Percentiles rank a stretch among this genome's conserved stretches.
These are phyloP conservation scores for Ancistrus triradiatus DNA, from an alignment of 2,113 vertebrate genomes.

Conservation along the genomic window DNA sequence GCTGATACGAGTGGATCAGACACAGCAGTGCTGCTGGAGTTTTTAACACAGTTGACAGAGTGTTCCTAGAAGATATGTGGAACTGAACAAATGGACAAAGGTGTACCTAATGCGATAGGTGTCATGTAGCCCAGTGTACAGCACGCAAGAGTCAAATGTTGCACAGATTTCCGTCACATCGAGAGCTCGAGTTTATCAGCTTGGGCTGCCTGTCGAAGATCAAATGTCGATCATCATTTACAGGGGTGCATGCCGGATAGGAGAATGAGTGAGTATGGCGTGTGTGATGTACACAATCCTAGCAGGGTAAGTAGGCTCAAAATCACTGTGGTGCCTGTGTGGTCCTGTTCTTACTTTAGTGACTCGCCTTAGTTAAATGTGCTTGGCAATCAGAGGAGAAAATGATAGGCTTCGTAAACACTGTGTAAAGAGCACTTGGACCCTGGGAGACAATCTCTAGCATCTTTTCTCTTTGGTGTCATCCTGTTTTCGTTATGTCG, in stretches of 20 bases:
- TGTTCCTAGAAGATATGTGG: no score
- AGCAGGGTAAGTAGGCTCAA: not conserved
- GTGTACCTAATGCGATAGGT: no score
- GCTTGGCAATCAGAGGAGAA: conserved; percentile 33
- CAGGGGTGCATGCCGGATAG: not conserved
- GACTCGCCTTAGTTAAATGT: conserved; percentile 16
- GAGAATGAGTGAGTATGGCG: not conserved
- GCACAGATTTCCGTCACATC: no score
- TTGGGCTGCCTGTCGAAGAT: no score
- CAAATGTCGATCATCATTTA: not conserved
- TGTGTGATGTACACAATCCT: not conserved
- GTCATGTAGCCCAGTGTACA: no score
- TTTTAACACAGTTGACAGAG: no score
- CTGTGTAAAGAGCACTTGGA: conserved; percentile 9
- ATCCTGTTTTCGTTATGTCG: conserved; percentile 59
- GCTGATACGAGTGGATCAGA: no score
- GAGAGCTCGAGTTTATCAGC: no score
- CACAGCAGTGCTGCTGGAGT: no score
- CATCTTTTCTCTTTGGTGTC: conserved; percentile 45
- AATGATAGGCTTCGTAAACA: conserved; percentile 25
- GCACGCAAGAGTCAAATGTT: no score
- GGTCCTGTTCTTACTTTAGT: conserved; percentile 27
- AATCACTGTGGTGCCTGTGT: conserved; percentile 8
- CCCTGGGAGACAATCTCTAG: conserved; percentile 34
- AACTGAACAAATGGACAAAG: no score